Evolutionary conservation across 1,140 invertebrate species (phyloP), one percentile per base, ranked within the genome.

Genomic region (Zaprionus capensis): DNA sequence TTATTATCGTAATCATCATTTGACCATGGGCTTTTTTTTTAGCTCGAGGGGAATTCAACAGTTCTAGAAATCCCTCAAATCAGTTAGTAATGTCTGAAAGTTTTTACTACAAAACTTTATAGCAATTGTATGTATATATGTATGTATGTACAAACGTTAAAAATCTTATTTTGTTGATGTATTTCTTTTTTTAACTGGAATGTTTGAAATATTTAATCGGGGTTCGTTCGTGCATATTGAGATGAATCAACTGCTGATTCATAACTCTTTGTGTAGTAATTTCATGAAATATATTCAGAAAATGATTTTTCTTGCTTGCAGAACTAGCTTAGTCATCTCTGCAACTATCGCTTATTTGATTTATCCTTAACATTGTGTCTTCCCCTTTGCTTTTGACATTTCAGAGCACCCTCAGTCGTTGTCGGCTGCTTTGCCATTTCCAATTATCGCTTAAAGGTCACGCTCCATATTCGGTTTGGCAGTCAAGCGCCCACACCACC

Each of bases 371-470:
- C 41, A 9, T 44, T 31, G 41, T 26, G 24, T 49, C 17, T 51
- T 66, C 12, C 46, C 34, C 61, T 51, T 49, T 14, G 15, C 31
- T 41, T 53, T 14, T 62, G 34, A 14, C 24, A 67, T 38, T 72
- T 59, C 36, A 67, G 71, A n/a, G 34, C 22, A n/a, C 36, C 46
- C 51, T 49, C 51, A 26, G 26, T 15, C n/a, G n/a, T 46, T 46
- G 41, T 20, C 61, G n/a, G 34, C 28, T 34, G 36, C 38, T 70
- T 41, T 63, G 58, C 38, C 61, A 71, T 61, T 74, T 63, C 69
- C 58, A 57, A 57, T 75, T 57, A 57, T 51, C 31, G 59, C 24
- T 58, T 65, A 71, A 71, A 66, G 70, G 70, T 71, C 70, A 71
- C 53, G 53, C 62, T 65, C 51, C 51, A 65, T 57, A 49, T 65